Evolutionary conservation across 2,797 vertebrate genomes (phyloP), one percentile per base, ranked within the genome.

Genomic region (Menidia menidia): DNA sequence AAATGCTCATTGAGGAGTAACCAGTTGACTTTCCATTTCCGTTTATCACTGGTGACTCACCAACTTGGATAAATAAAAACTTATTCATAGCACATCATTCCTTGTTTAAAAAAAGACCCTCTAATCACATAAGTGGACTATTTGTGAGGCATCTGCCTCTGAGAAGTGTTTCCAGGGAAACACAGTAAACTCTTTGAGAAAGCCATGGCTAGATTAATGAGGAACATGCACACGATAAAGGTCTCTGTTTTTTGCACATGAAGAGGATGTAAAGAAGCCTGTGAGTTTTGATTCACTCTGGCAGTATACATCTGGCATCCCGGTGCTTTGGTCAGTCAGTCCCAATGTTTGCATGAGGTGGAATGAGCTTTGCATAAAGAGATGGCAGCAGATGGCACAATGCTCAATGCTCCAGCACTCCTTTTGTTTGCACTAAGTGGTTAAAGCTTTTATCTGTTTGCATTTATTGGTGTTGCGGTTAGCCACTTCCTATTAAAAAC

Each of bases 11-110:
- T 60, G 52, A 2, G 10, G 35, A 39, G 35, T 10, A 39, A 39
- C 35, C 35, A 39, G 35, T 39, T 4, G 35, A 39, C 10, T 6
- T 39, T 74, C 73, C 31, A 68, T 74, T 72, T 68, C 33, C 19
- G 41, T 18, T 63, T 51, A 53, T 6, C 0, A 60, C 48, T 57
- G 45, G 19, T 47, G 42, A 70, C 35, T 64, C 47, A 47, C 25
- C n/a, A 33, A 59, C 43, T 53, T 8, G 55, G 42, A 39, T 54
- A 48, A 25, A 25, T 39, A 11, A 50, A 8, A 30, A 31, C 16
- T 60, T 81, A 78, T 82, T 75, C 76, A 78, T 67, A 64, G 60
- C 60, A 10, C 73, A 14, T 61, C 68, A 69, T 74, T 78, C 35
- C 55, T 60, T 52, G 60, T 73, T 25, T 42, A 14, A 57, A 45